Evolutionary conservation across 2,113 vertebrate genomes (phyloP), one percentile per base, ranked within the genome.

Genomic region (Taxidea taxus): DNA sequence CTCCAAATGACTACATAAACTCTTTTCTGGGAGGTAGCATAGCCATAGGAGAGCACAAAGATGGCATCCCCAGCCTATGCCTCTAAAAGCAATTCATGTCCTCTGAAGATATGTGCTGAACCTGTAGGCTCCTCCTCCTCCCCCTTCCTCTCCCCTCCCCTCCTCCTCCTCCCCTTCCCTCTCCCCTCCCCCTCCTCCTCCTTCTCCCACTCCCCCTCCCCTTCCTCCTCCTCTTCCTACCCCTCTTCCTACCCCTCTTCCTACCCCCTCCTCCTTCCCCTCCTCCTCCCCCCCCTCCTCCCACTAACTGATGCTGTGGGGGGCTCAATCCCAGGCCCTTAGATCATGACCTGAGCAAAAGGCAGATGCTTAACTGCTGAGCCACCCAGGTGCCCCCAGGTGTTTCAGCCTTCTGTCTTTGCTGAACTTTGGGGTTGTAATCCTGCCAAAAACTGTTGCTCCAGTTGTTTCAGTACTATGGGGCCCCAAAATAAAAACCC

Each of bases 201-300:
- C 44, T 47, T 29, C 44, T 77, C 27, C n/a, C n/a, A n/a, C 58
- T 60, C 4, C 25, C 12, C 23, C 58, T 27, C 11, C 25, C 2
- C 27, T 2, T 62, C 2, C 60, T 29, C 4, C 27, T 62, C 5
- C 21, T 58, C 7, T n/a, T n/a, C n/a, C n/a, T n/a, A n/a, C 7
- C 3, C 3, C 49, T 14, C 3, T 3, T 49, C 2, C n/a, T n/a
- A n/a, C n/a, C n/a, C n/a, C n/a, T n/a, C n/a, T n/a, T n/a, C n/a
- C n/a, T n/a, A n/a, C n/a, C n/a, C n/a, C n/a, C 58, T 60, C 4
- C 25, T 27, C 23, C 58, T 27, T 27, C 25, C 2, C 27, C 4
- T 62, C 2, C 60, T 29, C 4, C 27, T 62, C 5, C 21, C 23
- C 7, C 7, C 3, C 3, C 49, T 14, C 3, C 13, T 49, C 2